phyloP scores from a whole-genome alignment of 2,113 vertebrate species.

The Anguilla rostrata region DNA sequence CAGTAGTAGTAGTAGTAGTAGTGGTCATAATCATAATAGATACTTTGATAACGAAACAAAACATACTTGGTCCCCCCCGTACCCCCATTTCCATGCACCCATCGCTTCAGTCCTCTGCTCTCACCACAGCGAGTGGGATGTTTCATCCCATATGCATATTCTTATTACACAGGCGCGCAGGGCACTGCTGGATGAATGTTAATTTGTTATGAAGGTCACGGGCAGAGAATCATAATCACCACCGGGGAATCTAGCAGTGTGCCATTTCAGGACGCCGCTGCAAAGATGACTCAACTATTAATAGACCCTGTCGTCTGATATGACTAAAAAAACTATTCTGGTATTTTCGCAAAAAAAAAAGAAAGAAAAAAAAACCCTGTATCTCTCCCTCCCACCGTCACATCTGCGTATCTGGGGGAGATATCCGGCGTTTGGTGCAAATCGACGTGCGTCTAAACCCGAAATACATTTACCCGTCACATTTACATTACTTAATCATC shows the following conservation, averaged over 20 bases:
- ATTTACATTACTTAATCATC: conserved; percentile 20
- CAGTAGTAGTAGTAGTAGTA: too few species aligned
- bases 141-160: conserved; percentile 56
- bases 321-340: conserved; percentile 59
- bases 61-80: too few species aligned
- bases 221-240: conserved; percentile 76
- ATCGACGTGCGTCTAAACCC: conserved; percentile 49
- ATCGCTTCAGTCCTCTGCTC: conserved; percentile 17
- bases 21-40: too few species aligned
- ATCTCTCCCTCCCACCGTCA: conserved; percentile 42
- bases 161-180: conserved; percentile 68
- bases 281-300: conserved; percentile 70
- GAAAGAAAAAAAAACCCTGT: conserved; percentile 22
- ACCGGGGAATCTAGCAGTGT: conserved; percentile 74
- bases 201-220: conserved; percentile 82
- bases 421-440: conserved; percentile 53
- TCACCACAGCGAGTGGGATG: neutral
- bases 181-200: conserved; percentile 78
- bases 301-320: conserved; percentile 65
- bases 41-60: too few species aligned
- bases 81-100: too few species aligned
- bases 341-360: conserved; percentile 50
- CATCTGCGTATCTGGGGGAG: conserved; percentile 40
- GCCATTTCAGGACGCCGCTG: conserved; percentile 74
- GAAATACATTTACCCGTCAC: conserved; percentile 40